Evolutionary conservation across 2,888 invertebrate species (phyloP), one percentile per base, ranked within the genome.

Genomic region (Scaptomyza caliginosa): DNA sequence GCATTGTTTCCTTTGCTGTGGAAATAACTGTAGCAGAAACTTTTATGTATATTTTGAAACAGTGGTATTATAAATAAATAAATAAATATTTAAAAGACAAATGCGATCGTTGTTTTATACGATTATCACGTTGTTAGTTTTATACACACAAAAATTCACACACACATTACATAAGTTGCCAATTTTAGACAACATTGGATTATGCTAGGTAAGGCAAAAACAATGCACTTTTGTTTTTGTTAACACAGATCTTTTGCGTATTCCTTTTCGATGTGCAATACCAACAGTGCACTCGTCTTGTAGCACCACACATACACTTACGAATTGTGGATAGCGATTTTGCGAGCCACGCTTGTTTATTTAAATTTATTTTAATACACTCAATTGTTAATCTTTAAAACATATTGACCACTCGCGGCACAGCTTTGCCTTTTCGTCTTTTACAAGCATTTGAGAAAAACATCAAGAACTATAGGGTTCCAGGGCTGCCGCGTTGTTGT

Each of bases 221-320:
- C 26, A 59, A 76, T 69, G 60, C 82, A 81, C 87, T 83, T 85
- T 81, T 81, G 58, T 71, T 78, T 81, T 72, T 65, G 59, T 55
- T 81, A 82, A 72, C 85, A 78, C 82, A 72, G 87, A 77, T 67
- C 72, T 60, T 52, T 62, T 55, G 54, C 45, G 58, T 64, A 63
- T 63, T 56, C 30, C 40, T 21, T 34, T 54, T 40, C 58, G 40
- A 50, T 30, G 36, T 43, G 46, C 56, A 54, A 46, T 43, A 62
- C 36, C 46, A 74, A 60, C 51, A 66, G 43, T 55, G 40, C 13
- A 24, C 38, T 56, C n/a, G 38, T 46, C 16, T 34, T 56, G 54
- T 34, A 59, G 42, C 40, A 24, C 62, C 28, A 34, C 40, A 52
- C 23, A 32, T 51, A 58, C 66, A 56, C 56, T 65, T 42, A 56